Conservation (phyloP, 1,140 invertebrate species). For the Cotesia glomerata region DNA sequence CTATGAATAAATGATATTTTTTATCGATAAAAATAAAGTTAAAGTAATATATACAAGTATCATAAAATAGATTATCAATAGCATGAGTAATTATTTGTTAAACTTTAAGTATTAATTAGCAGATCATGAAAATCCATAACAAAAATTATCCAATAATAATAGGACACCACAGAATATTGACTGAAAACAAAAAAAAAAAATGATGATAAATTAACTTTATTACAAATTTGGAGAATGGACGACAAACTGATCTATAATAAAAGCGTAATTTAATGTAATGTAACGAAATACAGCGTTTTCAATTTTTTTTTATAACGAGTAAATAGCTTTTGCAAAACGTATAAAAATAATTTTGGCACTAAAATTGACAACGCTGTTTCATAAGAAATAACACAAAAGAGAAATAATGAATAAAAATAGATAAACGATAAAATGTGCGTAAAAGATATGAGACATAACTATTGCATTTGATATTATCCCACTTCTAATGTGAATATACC, state of each 20-base stretch:
- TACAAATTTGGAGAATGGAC: too few species aligned
- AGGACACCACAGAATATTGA: not conserved
- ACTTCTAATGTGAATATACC: conserved; percentile 57
- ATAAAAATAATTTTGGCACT: too few species aligned
- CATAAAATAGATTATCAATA: not conserved
- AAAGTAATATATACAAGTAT: too few species aligned
- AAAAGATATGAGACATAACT: conserved; percentile 26
- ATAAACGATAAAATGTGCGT: conserved; percentile 35
- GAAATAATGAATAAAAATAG: conserved; percentile 9
- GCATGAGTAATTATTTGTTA: not conserved
- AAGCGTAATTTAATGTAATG: too few species aligned
- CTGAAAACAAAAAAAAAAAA: too few species aligned
- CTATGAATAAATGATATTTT: too few species aligned
- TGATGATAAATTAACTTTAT: too few species aligned
- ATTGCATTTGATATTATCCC: conserved; percentile 33
- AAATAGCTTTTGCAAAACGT: too few species aligned
- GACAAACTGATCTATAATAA: too few species aligned
- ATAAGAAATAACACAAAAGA: not conserved
- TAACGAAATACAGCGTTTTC: too few species aligned
- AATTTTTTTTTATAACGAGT: not conserved
- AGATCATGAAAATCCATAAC: not conserved
- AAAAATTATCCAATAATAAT: not conserved
- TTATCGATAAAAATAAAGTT: too few species aligned
- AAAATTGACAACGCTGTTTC: not conserved
- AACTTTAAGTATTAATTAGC: too few species aligned